phyloP scores from a whole-genome alignment of 2,888 invertebrate species.

The Dysmachus trigonus region DNA sequence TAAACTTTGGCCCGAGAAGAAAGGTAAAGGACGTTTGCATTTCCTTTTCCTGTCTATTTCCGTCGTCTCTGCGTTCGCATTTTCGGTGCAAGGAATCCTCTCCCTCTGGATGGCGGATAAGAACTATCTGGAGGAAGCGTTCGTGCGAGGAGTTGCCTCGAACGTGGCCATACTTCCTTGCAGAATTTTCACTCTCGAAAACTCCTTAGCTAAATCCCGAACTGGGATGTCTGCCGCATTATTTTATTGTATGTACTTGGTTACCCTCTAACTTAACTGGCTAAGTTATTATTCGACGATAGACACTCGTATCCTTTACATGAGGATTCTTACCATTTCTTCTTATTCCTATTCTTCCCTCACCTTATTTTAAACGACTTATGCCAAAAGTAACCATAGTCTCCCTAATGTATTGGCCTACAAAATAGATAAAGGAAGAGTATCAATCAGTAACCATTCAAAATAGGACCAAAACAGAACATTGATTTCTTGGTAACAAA shows the following conservation, averaged over 20 bases:
- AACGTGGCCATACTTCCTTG: not conserved
- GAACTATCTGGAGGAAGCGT: not conserved
- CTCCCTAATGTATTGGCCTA: too few relatives aligned
- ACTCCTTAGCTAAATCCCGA: not conserved
- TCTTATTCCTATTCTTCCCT: too few relatives aligned
- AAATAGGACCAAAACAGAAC: too few relatives aligned
- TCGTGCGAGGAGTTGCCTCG: not conserved
- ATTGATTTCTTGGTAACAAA: too few relatives aligned
- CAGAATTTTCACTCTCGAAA: not conserved
- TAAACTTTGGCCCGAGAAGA: not conserved
- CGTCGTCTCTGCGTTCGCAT: not conserved
- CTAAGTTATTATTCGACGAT: too few relatives aligned
- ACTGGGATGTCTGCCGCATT: not conserved
- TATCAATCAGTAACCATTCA: too few relatives aligned
- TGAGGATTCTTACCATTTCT: too few relatives aligned
- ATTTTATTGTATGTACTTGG: not conserved
- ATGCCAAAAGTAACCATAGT: too few relatives aligned
- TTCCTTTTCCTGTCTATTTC: slow-evolving; percentile 16
- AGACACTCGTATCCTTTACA: too few relatives aligned
- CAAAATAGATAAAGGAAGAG: too few relatives aligned
- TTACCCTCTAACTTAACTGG: too few relatives aligned
- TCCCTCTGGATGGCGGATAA: not conserved
- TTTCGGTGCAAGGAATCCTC: not conserved
- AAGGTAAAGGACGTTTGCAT: slow-evolving; percentile 7
- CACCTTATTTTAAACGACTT: too few relatives aligned